Evolutionary conservation across 2,888 invertebrate species (phyloP).

Genomic region (Branchipolynoe longqiensis): DNA sequence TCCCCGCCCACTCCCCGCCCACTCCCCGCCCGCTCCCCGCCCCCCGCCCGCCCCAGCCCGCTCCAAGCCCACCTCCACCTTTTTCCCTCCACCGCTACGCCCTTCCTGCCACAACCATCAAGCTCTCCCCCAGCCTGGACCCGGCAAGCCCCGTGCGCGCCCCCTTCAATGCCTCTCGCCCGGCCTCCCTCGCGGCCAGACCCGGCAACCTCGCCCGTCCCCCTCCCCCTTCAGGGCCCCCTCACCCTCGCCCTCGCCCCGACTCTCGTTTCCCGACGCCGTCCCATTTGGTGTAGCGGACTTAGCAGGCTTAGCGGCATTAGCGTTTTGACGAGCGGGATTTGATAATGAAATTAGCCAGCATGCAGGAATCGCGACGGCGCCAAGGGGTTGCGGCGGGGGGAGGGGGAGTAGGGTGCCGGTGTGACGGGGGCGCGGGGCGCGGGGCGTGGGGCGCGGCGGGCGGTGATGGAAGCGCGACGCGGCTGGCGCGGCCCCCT

Average conservation of each 20-base stretch:
- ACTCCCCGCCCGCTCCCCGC: constrained; percentile 22
- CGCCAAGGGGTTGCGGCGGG: constrained; percentile 19
- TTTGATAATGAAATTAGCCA: constrained; percentile 56
- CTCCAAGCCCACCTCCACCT: not conserved
- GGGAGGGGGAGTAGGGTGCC: not conserved
- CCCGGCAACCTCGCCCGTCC: too few species aligned
- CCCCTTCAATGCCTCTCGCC: too few species aligned
- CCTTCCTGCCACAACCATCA: constrained; percentile 18
- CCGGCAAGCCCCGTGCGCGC: too few species aligned
- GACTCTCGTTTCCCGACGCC: constrained; percentile 45
- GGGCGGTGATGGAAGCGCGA: constrained; percentile 29
- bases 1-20: not conserved
- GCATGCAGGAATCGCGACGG: constrained; percentile 49
- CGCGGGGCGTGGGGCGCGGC: not conserved
- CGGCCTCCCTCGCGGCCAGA: too few species aligned
- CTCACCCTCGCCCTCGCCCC: not conserved
- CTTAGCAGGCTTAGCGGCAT: constrained; percentile 55
- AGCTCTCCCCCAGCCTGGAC: too few species aligned
- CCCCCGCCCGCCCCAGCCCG: not conserved
- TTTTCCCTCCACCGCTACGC: not conserved
- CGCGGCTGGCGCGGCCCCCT: not conserved
- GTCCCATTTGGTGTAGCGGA: constrained; percentile 54
- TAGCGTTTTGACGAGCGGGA: constrained; percentile 47
- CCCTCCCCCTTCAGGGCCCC: constrained; percentile 19
- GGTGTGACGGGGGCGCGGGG: constrained; percentile 24